These are phyloP conservation scores for Camponotus pennsylvanicus DNA, from an alignment of 1,140 invertebrate species.

Conservation along the genomic window DNA sequence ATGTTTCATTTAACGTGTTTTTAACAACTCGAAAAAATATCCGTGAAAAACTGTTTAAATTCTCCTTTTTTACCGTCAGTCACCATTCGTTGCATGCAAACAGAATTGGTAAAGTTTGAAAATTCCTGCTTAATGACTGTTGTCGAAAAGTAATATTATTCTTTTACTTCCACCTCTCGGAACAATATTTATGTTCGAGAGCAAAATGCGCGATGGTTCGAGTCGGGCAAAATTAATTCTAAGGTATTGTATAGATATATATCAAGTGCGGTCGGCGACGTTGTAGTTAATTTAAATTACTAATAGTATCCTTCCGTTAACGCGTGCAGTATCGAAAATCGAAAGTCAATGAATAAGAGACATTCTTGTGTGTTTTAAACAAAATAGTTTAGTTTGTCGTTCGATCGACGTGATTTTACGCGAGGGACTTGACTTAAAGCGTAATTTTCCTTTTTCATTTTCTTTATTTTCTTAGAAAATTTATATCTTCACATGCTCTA, in stretches of 20 bases:
- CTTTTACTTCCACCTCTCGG: not conserved
- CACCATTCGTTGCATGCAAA: not conserved
- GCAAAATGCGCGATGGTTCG: not conserved
- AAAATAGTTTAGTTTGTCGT: not conserved
- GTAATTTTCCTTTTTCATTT: not conserved
- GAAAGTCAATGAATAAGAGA: not conserved
- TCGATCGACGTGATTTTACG: not conserved
- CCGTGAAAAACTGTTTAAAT: not conserved
- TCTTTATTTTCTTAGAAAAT: not conserved
- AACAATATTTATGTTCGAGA: not conserved
- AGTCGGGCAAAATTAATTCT: constrained; percentile 14
- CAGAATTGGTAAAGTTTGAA: not conserved
- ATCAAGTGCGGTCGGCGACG: not conserved
- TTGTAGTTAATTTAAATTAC: constrained; percentile 13
- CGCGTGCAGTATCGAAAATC: not conserved
- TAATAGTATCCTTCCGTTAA: not conserved
- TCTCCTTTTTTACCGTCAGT: not conserved
- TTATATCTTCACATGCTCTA: not conserved
- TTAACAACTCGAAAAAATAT: not conserved
- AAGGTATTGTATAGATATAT: not conserved
- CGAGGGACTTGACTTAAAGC: not conserved
- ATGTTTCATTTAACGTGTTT: not conserved
- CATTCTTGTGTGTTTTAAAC: not conserved
- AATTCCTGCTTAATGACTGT: not conserved
- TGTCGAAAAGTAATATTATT: not conserved